Conservation (phyloP, 2,888 invertebrate genomes). For the Cosmia trapezina region DNA sequence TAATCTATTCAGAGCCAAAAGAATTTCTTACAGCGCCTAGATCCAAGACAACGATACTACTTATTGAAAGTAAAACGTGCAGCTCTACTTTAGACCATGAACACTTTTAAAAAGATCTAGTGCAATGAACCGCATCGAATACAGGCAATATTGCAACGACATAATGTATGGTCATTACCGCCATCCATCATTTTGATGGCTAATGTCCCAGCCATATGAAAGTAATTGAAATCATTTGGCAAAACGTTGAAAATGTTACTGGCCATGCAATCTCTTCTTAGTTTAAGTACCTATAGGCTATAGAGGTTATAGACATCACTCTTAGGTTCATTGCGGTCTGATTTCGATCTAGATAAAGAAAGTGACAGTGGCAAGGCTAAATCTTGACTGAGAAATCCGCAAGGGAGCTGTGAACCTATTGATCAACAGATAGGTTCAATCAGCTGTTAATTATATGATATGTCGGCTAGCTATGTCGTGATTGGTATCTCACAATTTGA, state of each 20-base stretch:
- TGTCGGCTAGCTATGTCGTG: background rate
- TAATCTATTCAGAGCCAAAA: constrained; percentile 4
- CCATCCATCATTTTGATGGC: constrained; percentile 34
- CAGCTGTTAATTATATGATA: constrained; percentile 48
- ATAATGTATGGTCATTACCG: constrained; percentile 29
- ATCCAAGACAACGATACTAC: constrained; percentile 6
- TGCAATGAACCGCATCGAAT: constrained; percentile 20
- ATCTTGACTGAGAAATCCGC: constrained; percentile 55
- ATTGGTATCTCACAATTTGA: constrained; percentile 31
- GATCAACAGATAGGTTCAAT: constrained; percentile 42
- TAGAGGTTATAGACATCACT: background rate
- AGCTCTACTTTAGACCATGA: constrained; percentile 3
- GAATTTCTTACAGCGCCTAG: background rate
- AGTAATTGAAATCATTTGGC: constrained; percentile 39
- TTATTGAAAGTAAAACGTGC: constrained; percentile 24
- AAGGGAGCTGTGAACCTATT: constrained; percentile 28
- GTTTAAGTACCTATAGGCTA: background rate
- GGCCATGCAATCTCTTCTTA: background rate
- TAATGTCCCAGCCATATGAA: constrained; percentile 19
- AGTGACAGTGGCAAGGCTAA: constrained; percentile 48
- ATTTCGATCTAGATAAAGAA: constrained; percentile 55
- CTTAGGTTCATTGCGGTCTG: constrained; percentile 21
- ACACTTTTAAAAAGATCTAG: background rate
- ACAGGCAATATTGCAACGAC: constrained; percentile 26
- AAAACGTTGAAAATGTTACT: constrained; percentile 10